Base-by-base conservation (phyloP, 1,140 invertebrate species). In the Neuroterus valhalla region DNA sequence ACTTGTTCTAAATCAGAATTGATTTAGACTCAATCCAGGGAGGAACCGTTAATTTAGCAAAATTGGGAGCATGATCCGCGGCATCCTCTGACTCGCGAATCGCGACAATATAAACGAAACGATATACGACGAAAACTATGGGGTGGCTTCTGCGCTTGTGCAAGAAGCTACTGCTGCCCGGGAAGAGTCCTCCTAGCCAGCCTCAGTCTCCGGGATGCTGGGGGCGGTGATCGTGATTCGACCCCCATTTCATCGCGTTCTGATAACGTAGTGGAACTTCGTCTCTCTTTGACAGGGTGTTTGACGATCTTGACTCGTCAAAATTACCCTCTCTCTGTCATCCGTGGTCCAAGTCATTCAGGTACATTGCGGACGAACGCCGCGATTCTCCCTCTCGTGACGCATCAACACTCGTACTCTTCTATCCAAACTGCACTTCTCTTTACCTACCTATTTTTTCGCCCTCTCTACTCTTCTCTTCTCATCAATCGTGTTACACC, bases 191-290 rank as follows among this genome's bases (percentile, higher is more conserved):
- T 87, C 86, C 87, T 87, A 82, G 86, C 82, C 84, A 86, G 85
- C 85, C 83, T 88, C 87, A 87, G 87, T 90, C 90, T 89, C 88
- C 89, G 88, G 89, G 93, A 93, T 93, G 91, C 91, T 86, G 93
- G 92, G 87, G 93, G 92, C 88, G 93, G 93, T 89, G 95, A 96
- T 91, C 93, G 96, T 90, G 95, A 95, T 91, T 94, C 96, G 88
- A 94, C 94, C 83, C 95, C 94, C 76, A 95, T 96, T 85, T 87
- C 85, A 83, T 82, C 81, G 82, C 73, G 85, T 79, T 84, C 82
- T 80, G 78, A 82, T 81, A 84, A 84, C 78, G 81, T 78, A 84
- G 81, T 81, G 78, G 71, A 70, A 80, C 76, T 81, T 78, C 46
- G 74, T 76, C 68, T 73, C 26, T 72, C 73, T 44, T 72, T 46